Evolutionary conservation across 2,797 vertebrate species (phyloP), one percentile per base, ranked within the genome.

Genomic region (Notamacropus eugenii): DNA sequence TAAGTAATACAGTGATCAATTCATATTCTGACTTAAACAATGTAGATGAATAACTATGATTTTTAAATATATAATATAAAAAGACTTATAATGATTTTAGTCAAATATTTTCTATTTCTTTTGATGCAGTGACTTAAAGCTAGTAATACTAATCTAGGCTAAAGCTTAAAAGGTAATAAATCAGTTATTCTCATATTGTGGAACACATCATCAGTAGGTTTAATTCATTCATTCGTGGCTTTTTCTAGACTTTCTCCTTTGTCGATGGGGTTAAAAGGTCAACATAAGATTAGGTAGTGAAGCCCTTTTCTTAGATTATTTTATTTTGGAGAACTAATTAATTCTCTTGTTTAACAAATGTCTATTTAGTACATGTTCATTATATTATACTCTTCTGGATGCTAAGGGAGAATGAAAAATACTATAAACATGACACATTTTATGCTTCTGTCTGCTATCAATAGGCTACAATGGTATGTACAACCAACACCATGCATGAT

Each of bases 1-100:
- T 91, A 22, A 87, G 29, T 92, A 62, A 95, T 59, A 55, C 50
- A 54, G 54, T 95, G 87, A 94, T 46, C 54, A 96, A 95, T 94
- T 93, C 74, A 54, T 31, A 91, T 29, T 34, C 31, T 24, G 55
- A 57, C 54, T 91, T 55, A n/a, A 52, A 56, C 14, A 24, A 22
- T 12, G 29, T 57, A 54, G 67, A 56, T 55, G 91, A 92, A 90
- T 19, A 90, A 12, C 31, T 1, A 1, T 0, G 19, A 50, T 93
- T 46, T 93, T 91, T 62, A 95, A 92, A 90, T 90, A 92, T 74
- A 12, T 0, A 6, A 50, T 92, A 92, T n/a, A 55, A 90, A 90
- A 94, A 54, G 22, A 14, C 0, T 59, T 92, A 56, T 55, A 19
- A 19, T 34, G 10, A 94, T 82, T 29, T 12, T 0, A 90, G 91